phyloP scores from a whole-genome alignment of 2,888 invertebrate genomes.

The Troilus luridus region DNA sequence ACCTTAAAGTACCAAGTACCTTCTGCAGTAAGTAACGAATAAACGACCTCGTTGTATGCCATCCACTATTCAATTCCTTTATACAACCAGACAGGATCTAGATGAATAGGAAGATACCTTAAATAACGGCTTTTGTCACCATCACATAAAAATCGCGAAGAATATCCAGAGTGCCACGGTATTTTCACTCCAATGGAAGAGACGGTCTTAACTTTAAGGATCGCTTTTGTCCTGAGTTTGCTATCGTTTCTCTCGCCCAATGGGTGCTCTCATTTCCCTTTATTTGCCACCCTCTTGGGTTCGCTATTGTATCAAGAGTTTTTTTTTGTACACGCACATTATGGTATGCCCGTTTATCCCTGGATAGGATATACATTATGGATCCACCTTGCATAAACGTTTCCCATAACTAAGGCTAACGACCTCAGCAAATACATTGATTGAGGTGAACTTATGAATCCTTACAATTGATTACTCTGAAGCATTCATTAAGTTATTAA shows the following conservation, averaged over 20 bases:
- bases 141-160: not conserved
- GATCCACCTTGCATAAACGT: not conserved
- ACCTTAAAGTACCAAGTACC: no score
- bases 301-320: not conserved
- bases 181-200: not conserved
- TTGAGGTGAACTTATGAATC: no score
- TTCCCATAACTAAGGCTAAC: not conserved
- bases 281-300: not conserved
- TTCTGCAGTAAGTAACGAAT: no score
- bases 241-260: not conserved
- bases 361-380: not conserved
- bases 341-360: not conserved
- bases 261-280: constrained; percentile 9
- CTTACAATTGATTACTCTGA: no score
- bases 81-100: not conserved
- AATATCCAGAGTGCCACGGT: not conserved
- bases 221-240: not conserved
- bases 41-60: not conserved
- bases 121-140: not conserved
- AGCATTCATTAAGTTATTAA: no score
- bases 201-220: not conserved
- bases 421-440: not conserved
- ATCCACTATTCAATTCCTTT: not conserved
- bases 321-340: not conserved
- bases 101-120: not conserved